Base-by-base conservation (phyloP, 2,797 vertebrate genomes). In the Pempheris klunzingeri region DNA sequence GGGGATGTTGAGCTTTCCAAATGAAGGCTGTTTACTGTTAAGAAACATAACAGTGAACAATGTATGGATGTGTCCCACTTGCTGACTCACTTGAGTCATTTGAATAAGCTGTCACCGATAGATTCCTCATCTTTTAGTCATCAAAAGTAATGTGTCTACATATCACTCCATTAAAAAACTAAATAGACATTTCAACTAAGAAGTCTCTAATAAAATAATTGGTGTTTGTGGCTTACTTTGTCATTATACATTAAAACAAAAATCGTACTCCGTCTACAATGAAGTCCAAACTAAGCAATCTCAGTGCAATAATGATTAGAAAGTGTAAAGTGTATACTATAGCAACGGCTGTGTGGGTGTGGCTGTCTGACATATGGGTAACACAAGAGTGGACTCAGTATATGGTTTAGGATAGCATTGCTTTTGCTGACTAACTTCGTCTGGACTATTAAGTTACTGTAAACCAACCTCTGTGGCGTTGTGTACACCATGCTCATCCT, bases 381-480 rank as follows among this genome's bases (percentile, higher is more conserved):
- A 26, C 47, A n/a, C 8, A 47, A 26, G 9, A n/a, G 28, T 30
- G 3, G 0, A 10, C 5, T 32, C 17, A 2, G 11, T 9, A 10
- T 0, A 28, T 7, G 3, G 4, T 6, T 12, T 18, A 43, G 4
- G 2, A 53, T 24, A 59, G 39, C 32, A 50, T 5, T 1, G 39
- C n/a, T 3, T 49, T 30, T n/a, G 1, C 20, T 34, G 7, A 59
- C 15, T 13, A 36, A 43, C 4, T 34, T n/a, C n/a, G n/a, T n/a
- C n/a, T n/a, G n/a, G n/a, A n/a, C n/a, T n/a, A n/a, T n/a, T n/a
- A 44, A 1, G n/a, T 14, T 2, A 26, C 2, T 59, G 30, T 9
- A 11, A 20, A 86, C 87, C 12, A 24, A 99, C 97, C 84, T 96
- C 86, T 98, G 96, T n/a, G 98, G 98, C 0, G 98, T 99, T 5